Conservation (phyloP, 2,113 vertebrate genomes). For the Tachysurus vachellii region DNA sequence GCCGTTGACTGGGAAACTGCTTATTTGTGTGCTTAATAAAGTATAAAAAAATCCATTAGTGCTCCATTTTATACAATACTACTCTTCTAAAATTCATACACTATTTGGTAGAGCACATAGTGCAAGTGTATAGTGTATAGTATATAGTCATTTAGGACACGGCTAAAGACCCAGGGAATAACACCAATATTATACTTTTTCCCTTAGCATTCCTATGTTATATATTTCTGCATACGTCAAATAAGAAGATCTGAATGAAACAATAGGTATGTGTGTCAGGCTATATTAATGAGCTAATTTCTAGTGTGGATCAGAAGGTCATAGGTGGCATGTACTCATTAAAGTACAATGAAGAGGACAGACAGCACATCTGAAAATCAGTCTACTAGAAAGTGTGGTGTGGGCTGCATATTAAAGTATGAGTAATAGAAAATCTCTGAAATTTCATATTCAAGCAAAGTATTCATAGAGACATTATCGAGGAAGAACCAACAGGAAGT, state of each 20-base stretch:
- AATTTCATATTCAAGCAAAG: background rate
- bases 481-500: background rate
- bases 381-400: background rate
- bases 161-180: background rate
- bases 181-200: background rate
- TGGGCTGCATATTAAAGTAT: constrained; percentile 11
- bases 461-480: background rate
- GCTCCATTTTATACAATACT: too few species aligned
- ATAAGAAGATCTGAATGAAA: background rate
- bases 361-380: background rate
- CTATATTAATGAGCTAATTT: background rate
- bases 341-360: constrained; percentile 10
- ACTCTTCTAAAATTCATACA: too few species aligned
- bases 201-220: background rate
- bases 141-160: too few species aligned
- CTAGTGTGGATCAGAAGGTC: background rate
- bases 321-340: background rate
- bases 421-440: constrained; percentile 3
- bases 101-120: too few species aligned
- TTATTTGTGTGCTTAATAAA: too few species aligned
- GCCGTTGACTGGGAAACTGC: too few species aligned
- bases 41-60: too few species aligned
- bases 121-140: too few species aligned
- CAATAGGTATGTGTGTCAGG: background rate
- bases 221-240: background rate